Conservation (phyloP, 1,140 invertebrate species). For the Chelonus insularis region DNA sequence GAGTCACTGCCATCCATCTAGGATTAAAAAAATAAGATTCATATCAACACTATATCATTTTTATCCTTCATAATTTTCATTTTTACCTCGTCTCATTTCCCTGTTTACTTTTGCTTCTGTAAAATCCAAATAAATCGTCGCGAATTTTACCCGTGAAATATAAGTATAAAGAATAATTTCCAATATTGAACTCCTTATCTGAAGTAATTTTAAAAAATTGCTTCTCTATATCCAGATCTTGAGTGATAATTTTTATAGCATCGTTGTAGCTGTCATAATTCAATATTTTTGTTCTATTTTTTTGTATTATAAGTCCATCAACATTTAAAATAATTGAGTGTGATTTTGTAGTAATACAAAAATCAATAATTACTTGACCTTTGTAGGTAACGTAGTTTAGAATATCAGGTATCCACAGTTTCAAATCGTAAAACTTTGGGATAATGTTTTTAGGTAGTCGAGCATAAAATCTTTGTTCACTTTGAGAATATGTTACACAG, state of each 20-base stretch:
- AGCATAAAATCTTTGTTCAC: too few species aligned
- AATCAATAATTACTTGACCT: too few species aligned
- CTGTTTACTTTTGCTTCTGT: slow-evolving; percentile 60
- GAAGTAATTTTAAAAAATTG: slow-evolving; percentile 39
- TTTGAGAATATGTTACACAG: too few species aligned
- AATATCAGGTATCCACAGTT: too few species aligned
- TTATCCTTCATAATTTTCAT: too few species aligned
- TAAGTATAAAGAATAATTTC: slow-evolving; percentile 32
- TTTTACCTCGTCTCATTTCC: slow-evolving; percentile 39
- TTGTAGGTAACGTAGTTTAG: too few species aligned
- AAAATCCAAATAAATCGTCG: slow-evolving; percentile 63
- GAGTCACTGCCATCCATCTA: slow-evolving; percentile 74
- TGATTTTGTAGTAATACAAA: too few species aligned
- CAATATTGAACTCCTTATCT: slow-evolving; percentile 8
- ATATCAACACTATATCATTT: too few species aligned
- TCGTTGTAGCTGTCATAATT: slow-evolving; percentile 32
- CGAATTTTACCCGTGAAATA: slow-evolving; percentile 47
- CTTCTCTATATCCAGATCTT: slow-evolving; percentile 27
- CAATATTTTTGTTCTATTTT: slow-evolving; percentile 31
- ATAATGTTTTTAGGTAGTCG: too few species aligned
- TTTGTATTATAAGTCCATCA: slow-evolving; percentile 13
- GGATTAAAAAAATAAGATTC: slow-evolving; percentile 14
- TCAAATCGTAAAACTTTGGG: too few species aligned
- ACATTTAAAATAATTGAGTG: slow-evolving; percentile 35
- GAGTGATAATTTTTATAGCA: slow-evolving; percentile 21